Evolutionary conservation across 2,113 vertebrate species (phyloP), one percentile per base, ranked within the genome.

Genomic region (Salvelinus alpinus): DNA sequence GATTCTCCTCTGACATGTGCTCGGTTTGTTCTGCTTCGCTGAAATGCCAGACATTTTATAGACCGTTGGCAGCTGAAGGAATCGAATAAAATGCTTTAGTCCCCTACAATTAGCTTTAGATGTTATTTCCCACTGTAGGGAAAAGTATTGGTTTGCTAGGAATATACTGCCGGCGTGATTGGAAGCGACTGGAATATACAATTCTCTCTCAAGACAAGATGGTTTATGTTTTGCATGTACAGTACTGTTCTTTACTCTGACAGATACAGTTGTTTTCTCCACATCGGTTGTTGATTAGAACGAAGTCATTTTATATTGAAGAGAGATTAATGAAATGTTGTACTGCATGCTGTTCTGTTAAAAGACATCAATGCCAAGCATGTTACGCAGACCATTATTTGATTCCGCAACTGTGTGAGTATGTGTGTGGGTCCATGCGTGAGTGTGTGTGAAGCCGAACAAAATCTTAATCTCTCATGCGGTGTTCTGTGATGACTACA

Each of bases 31-130:
- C 38, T 47, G 64, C 51, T 31, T 1, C 7, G 59, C 24, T 78
- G 34, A 80, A 76, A 75, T 31, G 59, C n/a, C 34, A 73, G 22
- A 60, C 73, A 70, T 70, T 83, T 78, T 12, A 64, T 68, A 71
- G 69, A 13, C 72, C 62, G 70, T 69, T 70, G 70, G 69, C 75
- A 74, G 60, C 64, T 80, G 67, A 75, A 57, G 31, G 60, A 71
- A 44, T 22, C 60, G 74, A 78, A 82, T 81, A 77, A 79, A 76
- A 68, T 38, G 25, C n/a, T 80, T 66, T 66, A 44, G 72, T 29
- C 66, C 75, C 69, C 74, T 78, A 13, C 69, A 80, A 73, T 77
- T 75, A 75, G 12, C 47, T 71, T 65, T 34, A 54, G 66, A 75
- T 79, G 79, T 78, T 78, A 64, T 82, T 75, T 74, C 65, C 54